Conservation (phyloP, 2,113 vertebrate species). For the Lophura nycthemera region DNA sequence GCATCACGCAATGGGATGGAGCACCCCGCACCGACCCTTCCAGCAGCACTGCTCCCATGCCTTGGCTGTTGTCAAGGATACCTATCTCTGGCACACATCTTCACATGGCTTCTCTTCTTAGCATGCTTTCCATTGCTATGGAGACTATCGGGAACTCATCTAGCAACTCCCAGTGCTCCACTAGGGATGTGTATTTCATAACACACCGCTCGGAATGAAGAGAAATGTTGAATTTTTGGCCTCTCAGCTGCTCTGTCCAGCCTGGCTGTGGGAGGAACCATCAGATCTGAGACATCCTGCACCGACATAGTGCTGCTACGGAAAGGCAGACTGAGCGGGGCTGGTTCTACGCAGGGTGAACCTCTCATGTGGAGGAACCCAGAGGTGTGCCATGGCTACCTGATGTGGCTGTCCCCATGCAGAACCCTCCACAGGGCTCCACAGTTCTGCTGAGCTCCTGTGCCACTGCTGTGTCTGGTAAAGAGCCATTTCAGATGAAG, state of each 20-base stretch:
- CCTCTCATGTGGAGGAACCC: neutral
- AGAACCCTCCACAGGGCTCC: neutral
- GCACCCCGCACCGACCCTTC: neutral
- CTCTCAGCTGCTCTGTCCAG: constrained; percentile 4
- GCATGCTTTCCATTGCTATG: constrained; percentile 64
- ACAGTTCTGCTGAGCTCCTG: neutral
- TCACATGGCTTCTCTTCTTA: constrained; percentile 53
- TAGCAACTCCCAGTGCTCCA: constrained; percentile 42
- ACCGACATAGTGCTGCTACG: neutral
- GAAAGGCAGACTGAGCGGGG: neutral
- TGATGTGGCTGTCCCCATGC: neutral
- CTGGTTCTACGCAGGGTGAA: neutral
- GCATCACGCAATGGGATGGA: neutral
- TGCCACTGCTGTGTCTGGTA: neutral
- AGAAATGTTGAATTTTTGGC: neutral
- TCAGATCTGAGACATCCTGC: neutral
- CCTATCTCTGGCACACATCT: constrained; percentile 52
- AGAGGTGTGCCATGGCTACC: neutral
- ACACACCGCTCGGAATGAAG: neutral
- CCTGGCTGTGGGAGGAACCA: neutral
- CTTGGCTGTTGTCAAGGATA: constrained; percentile 67
- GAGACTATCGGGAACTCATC: constrained; percentile 67
- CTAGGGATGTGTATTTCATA: constrained; percentile 42
- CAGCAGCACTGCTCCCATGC: neutral
- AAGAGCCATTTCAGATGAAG: neutral